phyloP scores from a whole-genome alignment of 2,888 invertebrate species.

The Steinernema carpocapsae region DNA sequence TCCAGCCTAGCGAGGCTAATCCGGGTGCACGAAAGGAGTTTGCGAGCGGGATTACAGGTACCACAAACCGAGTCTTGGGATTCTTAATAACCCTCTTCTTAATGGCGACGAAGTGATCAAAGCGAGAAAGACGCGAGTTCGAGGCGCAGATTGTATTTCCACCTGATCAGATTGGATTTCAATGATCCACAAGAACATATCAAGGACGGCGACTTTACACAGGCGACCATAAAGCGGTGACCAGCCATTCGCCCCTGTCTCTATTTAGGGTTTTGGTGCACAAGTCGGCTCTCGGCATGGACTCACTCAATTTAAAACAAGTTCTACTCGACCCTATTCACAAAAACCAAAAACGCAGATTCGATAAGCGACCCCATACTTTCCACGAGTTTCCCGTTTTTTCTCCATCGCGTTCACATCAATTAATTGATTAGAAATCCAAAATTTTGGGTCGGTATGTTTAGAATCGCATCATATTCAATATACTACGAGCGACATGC shows the following conservation, averaged over 20 bases:
- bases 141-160: conserved; percentile 30
- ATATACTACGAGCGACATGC: conserved; percentile 26
- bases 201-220: conserved; percentile 25
- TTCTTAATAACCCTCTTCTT: conserved; percentile 4
- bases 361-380: no score
- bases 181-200: background rate
- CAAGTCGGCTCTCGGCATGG: no score
- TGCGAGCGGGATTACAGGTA: conserved; percentile 22
- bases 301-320: no score
- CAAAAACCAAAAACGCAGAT: no score
- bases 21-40: conserved; percentile 7
- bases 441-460: conserved; percentile 10
- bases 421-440: no score
- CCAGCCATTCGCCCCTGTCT: no score
- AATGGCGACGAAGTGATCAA: background rate
- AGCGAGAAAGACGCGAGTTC: background rate
- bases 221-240: no score
- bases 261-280: no score
- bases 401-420: no score
- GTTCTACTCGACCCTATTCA: no score
- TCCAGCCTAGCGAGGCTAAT: conserved; percentile 25
- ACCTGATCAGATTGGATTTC: conserved; percentile 17
- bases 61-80: conserved; percentile 1
- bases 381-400: no score
- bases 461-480: conserved; percentile 32